Evolutionary conservation across 1,140 invertebrate genomes (phyloP).

Genomic region (Monochamus saltuarius): DNA sequence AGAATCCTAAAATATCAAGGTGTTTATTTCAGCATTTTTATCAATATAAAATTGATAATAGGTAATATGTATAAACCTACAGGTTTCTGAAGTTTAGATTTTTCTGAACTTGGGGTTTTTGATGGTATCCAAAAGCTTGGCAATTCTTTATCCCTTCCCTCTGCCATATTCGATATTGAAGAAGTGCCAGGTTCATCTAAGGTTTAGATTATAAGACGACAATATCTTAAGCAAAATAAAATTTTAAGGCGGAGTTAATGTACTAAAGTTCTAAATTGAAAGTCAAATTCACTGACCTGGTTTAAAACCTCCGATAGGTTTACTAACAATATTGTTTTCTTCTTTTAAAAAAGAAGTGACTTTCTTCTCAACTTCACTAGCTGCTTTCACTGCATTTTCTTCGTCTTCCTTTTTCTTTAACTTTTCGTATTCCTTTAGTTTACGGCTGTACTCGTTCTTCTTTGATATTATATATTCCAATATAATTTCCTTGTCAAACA

Average conservation of each 20-base stretch:
- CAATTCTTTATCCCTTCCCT: slow-evolving; percentile 63
- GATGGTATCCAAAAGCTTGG: slow-evolving; percentile 98
- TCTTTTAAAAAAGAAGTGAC: slow-evolving; percentile 75
- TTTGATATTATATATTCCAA: slow-evolving; percentile 94
- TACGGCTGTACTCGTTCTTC: slow-evolving; percentile 87
- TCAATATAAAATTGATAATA: background rate
- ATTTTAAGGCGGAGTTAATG: too few species aligned
- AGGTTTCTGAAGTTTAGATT: slow-evolving; percentile 76
- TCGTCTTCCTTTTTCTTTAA: slow-evolving; percentile 75
- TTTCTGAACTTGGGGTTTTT: slow-evolving; percentile 83
- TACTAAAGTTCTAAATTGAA: too few species aligned
- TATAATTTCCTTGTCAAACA: slow-evolving; percentile 98
- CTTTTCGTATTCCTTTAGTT: slow-evolving; percentile 92
- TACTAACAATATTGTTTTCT: slow-evolving; percentile 70
- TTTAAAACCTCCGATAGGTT: slow-evolving; percentile 53
- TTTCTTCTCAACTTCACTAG: slow-evolving; percentile 70
- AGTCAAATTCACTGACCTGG: slow-evolving; percentile 48
- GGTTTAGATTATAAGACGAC: background rate
- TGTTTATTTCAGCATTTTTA: slow-evolving; percentile 30
- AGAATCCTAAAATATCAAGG: slow-evolving; percentile 69
- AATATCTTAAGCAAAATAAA: too few species aligned
- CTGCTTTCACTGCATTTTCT: slow-evolving; percentile 63
- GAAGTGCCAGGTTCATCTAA: slow-evolving; percentile 36
- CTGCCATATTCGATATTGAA: slow-evolving; percentile 78
- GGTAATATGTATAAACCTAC: slow-evolving; percentile 55